These are phyloP conservation scores for Chrysina gloriosa DNA, from an alignment of 2,888 invertebrate genomes.

Conservation along the genomic window DNA sequence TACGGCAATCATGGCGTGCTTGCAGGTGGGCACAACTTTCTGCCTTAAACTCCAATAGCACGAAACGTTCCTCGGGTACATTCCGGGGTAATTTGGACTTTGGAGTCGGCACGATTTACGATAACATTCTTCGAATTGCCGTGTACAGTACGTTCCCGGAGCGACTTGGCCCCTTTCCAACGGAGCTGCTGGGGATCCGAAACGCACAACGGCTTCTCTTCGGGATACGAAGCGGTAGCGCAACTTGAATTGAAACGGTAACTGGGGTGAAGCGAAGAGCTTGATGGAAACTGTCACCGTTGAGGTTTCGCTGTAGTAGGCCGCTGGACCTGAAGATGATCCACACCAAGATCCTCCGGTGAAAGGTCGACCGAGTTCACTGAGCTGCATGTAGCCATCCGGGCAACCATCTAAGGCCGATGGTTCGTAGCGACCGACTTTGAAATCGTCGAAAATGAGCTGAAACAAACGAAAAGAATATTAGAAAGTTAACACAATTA, in stretches of 20 bases:
- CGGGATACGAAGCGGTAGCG: constrained; percentile 86
- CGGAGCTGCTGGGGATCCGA: constrained; percentile 80
- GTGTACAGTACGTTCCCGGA: constrained; percentile 73
- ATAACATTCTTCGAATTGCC: constrained; percentile 86
- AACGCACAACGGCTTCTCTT: constrained; percentile 82
- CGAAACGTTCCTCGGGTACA: constrained; percentile 89
- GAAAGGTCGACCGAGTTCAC: constrained; percentile 87
- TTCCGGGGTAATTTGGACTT: constrained; percentile 91
- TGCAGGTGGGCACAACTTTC: constrained; percentile 87
- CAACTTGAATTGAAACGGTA: constrained; percentile 83
- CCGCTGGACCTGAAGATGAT: constrained; percentile 80
- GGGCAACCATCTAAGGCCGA: constrained; percentile 83
- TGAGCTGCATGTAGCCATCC: constrained; percentile 88
- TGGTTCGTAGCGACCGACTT: constrained; percentile 84
- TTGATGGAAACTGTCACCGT: constrained; percentile 89
- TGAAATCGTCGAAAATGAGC: constrained; percentile 89
- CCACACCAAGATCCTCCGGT: constrained; percentile 94
- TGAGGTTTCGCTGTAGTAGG: constrained; percentile 90
- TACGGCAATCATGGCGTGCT: constrained; percentile 91
- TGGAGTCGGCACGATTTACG: constrained; percentile 87
- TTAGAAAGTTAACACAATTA: no score
- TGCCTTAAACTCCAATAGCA: constrained; percentile 91
- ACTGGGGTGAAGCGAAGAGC: constrained; percentile 77
- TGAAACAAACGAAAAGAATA: constrained; percentile 61
- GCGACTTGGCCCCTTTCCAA: constrained; percentile 87